phyloP scores from a whole-genome alignment of 1,140 invertebrate species.

The Pantala flavescens region DNA sequence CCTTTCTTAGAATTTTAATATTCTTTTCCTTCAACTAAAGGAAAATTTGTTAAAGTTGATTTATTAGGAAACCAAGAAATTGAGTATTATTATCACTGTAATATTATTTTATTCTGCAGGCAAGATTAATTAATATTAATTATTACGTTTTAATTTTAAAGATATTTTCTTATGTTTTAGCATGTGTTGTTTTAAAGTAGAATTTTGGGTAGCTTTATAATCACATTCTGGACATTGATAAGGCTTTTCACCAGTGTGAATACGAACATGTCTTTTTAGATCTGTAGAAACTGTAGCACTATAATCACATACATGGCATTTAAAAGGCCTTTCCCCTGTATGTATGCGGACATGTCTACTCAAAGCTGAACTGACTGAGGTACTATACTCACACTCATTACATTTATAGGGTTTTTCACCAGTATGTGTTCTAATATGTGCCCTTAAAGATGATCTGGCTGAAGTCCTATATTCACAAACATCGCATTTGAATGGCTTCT shows the following conservation, averaged over 20 bases:
- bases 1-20: too few relatives aligned
- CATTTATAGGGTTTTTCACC: conserved; percentile 87
- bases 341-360: conserved; percentile 88
- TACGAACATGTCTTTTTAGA: conserved; percentile 70
- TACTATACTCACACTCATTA: conserved; percentile 83
- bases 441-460: conserved; percentile 71
- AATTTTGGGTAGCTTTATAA: too few relatives aligned
- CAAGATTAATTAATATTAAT: too few relatives aligned
- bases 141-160: too few relatives aligned
- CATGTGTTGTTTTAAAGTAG: too few relatives aligned
- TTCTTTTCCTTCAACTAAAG: too few relatives aligned
- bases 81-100: too few relatives aligned
- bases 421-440: conserved; percentile 71
- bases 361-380: conserved; percentile 80
- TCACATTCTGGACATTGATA: conserved; percentile 82
- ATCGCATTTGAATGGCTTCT: conserved; percentile 19
- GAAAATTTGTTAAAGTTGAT: too few relatives aligned
- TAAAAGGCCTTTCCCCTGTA: conserved; percentile 76
- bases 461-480: not conserved
- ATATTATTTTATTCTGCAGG: too few relatives aligned
- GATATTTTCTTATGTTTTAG: too few relatives aligned
- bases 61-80: too few relatives aligned
- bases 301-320: conserved; percentile 73
- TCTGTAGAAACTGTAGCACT: conserved; percentile 80
- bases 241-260: conserved; percentile 75